Conservation (phyloP, 2,797 vertebrate species). For the Aselliscus stoliczkanus region DNA sequence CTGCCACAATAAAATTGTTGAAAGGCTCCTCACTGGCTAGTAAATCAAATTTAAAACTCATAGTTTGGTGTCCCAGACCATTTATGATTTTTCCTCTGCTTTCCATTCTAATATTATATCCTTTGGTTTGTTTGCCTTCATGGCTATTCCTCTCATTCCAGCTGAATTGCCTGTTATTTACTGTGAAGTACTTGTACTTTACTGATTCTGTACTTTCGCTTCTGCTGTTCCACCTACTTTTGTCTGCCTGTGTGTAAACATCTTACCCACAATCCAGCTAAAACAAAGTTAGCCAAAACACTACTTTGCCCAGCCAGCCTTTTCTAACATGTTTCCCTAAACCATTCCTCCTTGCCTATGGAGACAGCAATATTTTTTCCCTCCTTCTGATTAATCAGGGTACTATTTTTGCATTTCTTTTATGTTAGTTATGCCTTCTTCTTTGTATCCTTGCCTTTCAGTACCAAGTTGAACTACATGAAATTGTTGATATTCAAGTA, state of each 20-base stretch:
- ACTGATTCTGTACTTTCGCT: neutral
- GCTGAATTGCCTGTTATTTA: neutral
- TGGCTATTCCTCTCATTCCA: neutral
- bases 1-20: neutral
- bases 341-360: neutral
- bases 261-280: neutral
- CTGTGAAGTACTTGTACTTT: neutral
- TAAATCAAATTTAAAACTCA: neutral
- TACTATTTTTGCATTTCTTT: neutral
- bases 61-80: neutral
- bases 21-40: neutral
- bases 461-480: neutral
- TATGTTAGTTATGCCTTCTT: neutral
- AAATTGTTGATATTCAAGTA: neutral
- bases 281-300: neutral
- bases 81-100: neutral
- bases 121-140: neutral
- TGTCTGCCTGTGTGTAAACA: neutral
- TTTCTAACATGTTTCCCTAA: neutral
- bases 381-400: neutral
- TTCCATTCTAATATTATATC: neutral
- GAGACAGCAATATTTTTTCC: neutral
- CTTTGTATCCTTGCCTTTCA: neutral
- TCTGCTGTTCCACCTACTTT: neutral
- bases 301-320: neutral